Conservation (phyloP, 2,888 invertebrate species). For the Sphinx pinastri region DNA sequence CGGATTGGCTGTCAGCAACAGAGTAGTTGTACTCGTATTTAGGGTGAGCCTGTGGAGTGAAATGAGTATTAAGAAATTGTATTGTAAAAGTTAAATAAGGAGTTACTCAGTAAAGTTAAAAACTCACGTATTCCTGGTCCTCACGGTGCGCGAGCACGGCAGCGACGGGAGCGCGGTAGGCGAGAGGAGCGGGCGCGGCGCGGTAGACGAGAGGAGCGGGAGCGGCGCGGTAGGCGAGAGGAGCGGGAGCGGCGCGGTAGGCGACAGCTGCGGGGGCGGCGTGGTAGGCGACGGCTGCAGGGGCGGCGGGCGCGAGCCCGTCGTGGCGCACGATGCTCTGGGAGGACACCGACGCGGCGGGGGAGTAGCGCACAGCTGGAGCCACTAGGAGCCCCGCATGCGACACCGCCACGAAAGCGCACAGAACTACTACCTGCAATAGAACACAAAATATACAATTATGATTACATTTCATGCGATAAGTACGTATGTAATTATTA, state of each 20-base stretch:
- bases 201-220: slow-evolving; percentile 31
- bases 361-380: slow-evolving; percentile 64
- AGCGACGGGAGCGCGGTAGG: slow-evolving; percentile 34
- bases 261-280: slow-evolving; percentile 51
- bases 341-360: slow-evolving; percentile 63
- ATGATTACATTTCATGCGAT: too few relatives aligned
- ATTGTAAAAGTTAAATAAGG: not conserved
- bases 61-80: not conserved
- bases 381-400: slow-evolving; percentile 53
- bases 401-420: slow-evolving; percentile 50
- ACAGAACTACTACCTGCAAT: slow-evolving; percentile 49
- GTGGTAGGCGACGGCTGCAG: slow-evolving; percentile 44
- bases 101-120: not conserved
- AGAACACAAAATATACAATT: not conserved
- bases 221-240: slow-evolving; percentile 45
- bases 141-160: slow-evolving; percentile 26
- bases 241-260: slow-evolving; percentile 33
- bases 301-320: slow-evolving; percentile 47
- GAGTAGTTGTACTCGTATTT: slow-evolving; percentile 68
- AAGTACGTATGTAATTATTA: too few relatives aligned
- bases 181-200: slow-evolving; percentile 28
- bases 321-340: slow-evolving; percentile 69
- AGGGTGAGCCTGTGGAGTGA: slow-evolving; percentile 49
- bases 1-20: slow-evolving; percentile 72
- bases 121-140: slow-evolving; percentile 26